Conservation (phyloP, 2,113 vertebrate species). For the Coregonus clupeaformis region DNA sequence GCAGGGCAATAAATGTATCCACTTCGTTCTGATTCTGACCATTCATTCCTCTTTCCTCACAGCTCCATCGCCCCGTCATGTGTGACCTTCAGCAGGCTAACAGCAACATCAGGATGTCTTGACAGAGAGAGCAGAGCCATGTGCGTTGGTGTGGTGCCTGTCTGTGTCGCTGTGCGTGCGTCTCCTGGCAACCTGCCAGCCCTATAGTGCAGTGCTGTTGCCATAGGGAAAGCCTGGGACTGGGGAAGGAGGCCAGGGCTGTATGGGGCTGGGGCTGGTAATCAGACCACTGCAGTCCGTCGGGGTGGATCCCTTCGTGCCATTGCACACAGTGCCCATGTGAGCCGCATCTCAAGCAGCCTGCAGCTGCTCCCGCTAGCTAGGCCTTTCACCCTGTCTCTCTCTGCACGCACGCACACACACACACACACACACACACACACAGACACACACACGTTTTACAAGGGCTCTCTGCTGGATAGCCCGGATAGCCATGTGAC, state of each 20-base stretch:
- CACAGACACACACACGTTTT: background rate
- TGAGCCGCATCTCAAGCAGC: constrained; percentile 69
- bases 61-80: constrained; percentile 1
- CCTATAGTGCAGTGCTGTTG: constrained; percentile 54
- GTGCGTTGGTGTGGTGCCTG: background rate
- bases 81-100: constrained; percentile 21
- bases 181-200: constrained; percentile 68
- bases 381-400: background rate
- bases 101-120: constrained; percentile 34
- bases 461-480: constrained; percentile 3
- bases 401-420: constrained; percentile 4
- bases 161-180: constrained; percentile 24
- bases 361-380: constrained; percentile 34
- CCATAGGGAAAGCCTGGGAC: constrained; percentile 53
- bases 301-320: constrained; percentile 48
- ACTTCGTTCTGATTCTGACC: background rate
- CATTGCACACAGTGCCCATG: constrained; percentile 43
- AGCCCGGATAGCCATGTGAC: background rate
- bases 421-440: constrained; percentile 7
- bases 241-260: constrained; percentile 31
- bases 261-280: constrained; percentile 15
- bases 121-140: constrained; percentile 3
- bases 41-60: constrained; percentile 4
- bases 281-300: constrained; percentile 53
- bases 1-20: background rate